A percentile compares a stretch with the other conserved stretches of the same genome.
Conservation (phyloP, 1,140 invertebrate genomes). For the Acromyrmex charruanus region DNA sequence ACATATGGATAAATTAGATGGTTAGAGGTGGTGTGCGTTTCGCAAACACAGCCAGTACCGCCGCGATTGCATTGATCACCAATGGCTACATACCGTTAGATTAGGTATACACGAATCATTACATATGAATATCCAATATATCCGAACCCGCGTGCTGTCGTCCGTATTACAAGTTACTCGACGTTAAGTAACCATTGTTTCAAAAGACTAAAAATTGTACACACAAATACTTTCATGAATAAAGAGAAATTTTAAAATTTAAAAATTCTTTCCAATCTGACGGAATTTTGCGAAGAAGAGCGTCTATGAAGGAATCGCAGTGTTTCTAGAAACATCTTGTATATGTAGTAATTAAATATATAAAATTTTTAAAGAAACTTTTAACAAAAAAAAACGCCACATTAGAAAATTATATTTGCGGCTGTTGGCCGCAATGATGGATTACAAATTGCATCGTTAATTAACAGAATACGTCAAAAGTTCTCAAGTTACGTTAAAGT, state of each 20-base stretch:
- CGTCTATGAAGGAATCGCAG: background rate
- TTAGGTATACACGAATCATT: slow-evolving; percentile 52
- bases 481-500: slow-evolving; percentile 45
- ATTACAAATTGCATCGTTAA: background rate
- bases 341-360: background rate
- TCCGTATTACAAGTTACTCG: background rate
- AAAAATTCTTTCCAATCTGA: background rate
- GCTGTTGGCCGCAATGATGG: background rate
- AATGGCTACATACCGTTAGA: slow-evolving; percentile 51
- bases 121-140: slow-evolving; percentile 42
- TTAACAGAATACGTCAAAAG: background rate
- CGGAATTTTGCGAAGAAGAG: background rate
- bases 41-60: slow-evolving; percentile 35
- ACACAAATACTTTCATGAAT: background rate
- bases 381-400: background rate
- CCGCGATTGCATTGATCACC: slow-evolving; percentile 64
- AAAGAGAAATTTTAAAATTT: background rate
- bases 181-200: slow-evolving; percentile 38
- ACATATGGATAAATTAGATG: slow-evolving; percentile 42
- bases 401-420: background rate
- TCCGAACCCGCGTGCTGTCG: background rate
- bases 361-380: background rate
- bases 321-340: background rate
- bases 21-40: slow-evolving; percentile 45
- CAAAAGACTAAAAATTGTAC: background rate